Base-by-base conservation (phyloP, 1,140 invertebrate genomes). In the Ceratosolen solmsi region DNA sequence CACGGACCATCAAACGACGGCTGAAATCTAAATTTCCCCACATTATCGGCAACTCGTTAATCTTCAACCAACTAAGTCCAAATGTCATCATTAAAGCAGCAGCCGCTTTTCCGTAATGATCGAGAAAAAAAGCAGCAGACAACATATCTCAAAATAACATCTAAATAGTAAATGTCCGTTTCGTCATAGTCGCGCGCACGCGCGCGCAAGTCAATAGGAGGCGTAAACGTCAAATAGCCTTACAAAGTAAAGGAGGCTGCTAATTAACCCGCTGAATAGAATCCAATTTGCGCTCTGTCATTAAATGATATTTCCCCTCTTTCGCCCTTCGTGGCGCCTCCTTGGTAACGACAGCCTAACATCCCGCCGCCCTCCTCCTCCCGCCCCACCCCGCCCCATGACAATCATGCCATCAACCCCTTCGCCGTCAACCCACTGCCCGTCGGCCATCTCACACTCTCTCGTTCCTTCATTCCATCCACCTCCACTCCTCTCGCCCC, bases 211-310 rank as follows among this genome's bases (percentile, higher is more conserved):
- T 78, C 60, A 78, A 78, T 78, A 54, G 38, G 20, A 36, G 41
- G 63, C 46, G 58, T 73, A 74, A 80, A 74, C 56, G 71, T 80
- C 79, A 65, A 71, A 82, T 60, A 38, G 63, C 56, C 27, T 51
- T 77, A 78, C 80, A 82, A 82, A 82, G 80, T 82, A 60, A 82
- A 82, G 56, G 80, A 72, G 82, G 30, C 76, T 65, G 33, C 76
- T 79, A 83, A 83, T 83, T 83, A 83, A 79, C 68, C 22, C 46
- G 13, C 56, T 83, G 82, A 83, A 83, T 83, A 72, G 82, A 83
- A 83, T 83, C 82, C 82, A 83, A 83, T 83, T 83, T 83, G 76
- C 76, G 82, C 22, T 56, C 38, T 79, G 82, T 60, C 82, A 83
- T 83, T 79, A 83, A 83, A 83, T 79, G 82, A 83, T 83, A 83